These are phyloP conservation scores for Diogma glabrata DNA, from an alignment of 2,888 invertebrate genomes.

Conservation along the genomic window DNA sequence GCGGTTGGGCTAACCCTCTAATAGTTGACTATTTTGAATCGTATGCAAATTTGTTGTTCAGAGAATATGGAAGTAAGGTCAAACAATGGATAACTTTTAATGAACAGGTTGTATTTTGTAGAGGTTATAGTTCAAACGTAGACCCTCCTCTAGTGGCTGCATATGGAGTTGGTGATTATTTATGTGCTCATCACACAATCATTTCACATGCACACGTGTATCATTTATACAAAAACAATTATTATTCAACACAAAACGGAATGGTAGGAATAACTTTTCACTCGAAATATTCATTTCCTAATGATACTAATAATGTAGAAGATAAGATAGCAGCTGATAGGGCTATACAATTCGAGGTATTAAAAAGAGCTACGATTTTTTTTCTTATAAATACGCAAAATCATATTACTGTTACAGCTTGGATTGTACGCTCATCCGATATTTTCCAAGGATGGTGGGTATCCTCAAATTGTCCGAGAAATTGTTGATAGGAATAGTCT, in stretches of 20 bases:
- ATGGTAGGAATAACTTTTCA: conserved; percentile 26
- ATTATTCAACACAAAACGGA: conserved; percentile 22
- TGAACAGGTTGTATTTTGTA: conserved; percentile 39
- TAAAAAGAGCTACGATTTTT: too few relatives aligned
- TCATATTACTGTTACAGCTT: too few relatives aligned
- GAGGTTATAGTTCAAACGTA: conserved; percentile 37
- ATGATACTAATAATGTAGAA: conserved; percentile 19
- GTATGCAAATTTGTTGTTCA: conserved; percentile 38
- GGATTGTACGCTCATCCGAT: neutral
- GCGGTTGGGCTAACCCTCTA: conserved; percentile 39
- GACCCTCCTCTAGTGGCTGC: conserved; percentile 28
- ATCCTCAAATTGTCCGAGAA: neutral
- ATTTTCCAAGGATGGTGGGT: neutral
- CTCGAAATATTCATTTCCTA: conserved; percentile 22
- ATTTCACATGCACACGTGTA: conserved; percentile 43
- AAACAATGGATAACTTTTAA: conserved; percentile 49
- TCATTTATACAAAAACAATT: conserved; percentile 30
- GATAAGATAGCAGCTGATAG: conserved; percentile 13
- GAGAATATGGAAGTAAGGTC: conserved; percentile 38
- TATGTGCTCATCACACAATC: conserved; percentile 39
- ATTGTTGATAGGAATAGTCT: neutral
- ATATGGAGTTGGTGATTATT: conserved; percentile 38
- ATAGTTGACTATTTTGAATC: conserved; percentile 39
- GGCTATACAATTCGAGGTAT: neutral
- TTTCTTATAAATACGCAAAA: too few relatives aligned